Conservation (phyloP, 30 jellyfish, hydroid and myxozoan genomes). For the Cassiopea andromeda region DNA sequence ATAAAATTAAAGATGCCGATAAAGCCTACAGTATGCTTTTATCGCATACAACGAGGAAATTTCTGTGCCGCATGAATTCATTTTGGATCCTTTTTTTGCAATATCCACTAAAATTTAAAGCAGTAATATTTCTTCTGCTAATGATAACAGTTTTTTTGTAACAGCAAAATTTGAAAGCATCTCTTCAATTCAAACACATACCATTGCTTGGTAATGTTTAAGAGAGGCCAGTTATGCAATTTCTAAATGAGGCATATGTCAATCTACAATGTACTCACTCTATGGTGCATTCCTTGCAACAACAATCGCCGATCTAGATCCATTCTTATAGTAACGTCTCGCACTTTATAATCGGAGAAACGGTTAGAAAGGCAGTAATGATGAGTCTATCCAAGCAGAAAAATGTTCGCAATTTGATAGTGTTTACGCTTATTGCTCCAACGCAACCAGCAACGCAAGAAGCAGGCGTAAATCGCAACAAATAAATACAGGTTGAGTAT, state of each 20-base stretch:
- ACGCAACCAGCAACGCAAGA: background rate
- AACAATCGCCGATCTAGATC: background rate
- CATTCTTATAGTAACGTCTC: background rate
- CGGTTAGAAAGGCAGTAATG: background rate
- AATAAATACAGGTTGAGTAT: constrained; percentile 30
- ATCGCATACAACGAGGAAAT: too few relatives aligned
- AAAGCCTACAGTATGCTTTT: too few relatives aligned
- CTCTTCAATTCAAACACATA: background rate
- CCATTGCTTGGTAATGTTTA: background rate
- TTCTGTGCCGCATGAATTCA: too few relatives aligned
- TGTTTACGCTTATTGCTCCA: background rate
- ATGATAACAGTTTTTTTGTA: too few relatives aligned
- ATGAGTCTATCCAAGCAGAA: background rate
- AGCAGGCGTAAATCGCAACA: constrained; percentile 32
- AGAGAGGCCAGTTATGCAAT: background rate
- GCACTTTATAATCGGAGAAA: background rate
- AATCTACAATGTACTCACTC: background rate
- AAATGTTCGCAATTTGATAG: background rate
- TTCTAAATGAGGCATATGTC: background rate
- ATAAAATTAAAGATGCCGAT: too few relatives aligned
- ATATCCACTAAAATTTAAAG: too few relatives aligned
- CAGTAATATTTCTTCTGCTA: too few relatives aligned
- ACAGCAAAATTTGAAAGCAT: too few relatives aligned
- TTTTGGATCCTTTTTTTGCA: too few relatives aligned
- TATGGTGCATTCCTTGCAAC: background rate